Evolutionary conservation across 2,888 invertebrate genomes (phyloP).

Genomic region (Sialis fuliginosa): DNA sequence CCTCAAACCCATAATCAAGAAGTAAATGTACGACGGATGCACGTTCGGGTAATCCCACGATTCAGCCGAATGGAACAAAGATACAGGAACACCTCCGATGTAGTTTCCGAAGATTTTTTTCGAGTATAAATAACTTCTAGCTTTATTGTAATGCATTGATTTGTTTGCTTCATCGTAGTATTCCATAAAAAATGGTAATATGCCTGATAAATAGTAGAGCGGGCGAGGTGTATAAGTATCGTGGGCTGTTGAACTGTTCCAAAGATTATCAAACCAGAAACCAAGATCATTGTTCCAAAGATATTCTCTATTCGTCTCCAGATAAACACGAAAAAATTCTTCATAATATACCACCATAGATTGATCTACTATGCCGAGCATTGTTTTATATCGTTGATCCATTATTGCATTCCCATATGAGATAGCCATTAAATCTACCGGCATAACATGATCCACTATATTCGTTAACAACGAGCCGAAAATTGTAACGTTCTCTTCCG

Average conservation of each 20-base stretch:
- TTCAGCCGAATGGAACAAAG: slow-evolving; percentile 43
- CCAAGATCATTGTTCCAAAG: slow-evolving; percentile 61
- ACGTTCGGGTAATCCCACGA: slow-evolving; percentile 75
- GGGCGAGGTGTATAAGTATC: slow-evolving; percentile 14
- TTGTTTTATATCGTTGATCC: slow-evolving; percentile 37
- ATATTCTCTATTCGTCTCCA: slow-evolving; percentile 40
- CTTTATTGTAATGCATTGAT: slow-evolving; percentile 28
- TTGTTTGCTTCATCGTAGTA: slow-evolving; percentile 26
- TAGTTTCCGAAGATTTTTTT: slow-evolving; percentile 32
- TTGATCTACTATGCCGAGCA: slow-evolving; percentile 29
- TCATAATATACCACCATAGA: slow-evolving; percentile 29
- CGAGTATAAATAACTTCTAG: slow-evolving; percentile 34
- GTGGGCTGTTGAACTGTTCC: slow-evolving; percentile 34
- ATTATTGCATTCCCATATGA: slow-evolving; percentile 49
- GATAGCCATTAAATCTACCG: slow-evolving; percentile 69
- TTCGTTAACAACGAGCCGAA: too few relatives aligned
- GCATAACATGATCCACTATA: slow-evolving; percentile 32
- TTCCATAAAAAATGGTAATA: slow-evolving; percentile 57
- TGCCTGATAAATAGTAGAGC: slow-evolving; percentile 53
- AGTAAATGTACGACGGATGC: slow-evolving; percentile 69
- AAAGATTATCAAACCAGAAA: slow-evolving; percentile 67
- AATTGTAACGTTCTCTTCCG: too few relatives aligned
- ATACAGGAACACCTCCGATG: slow-evolving; percentile 52
- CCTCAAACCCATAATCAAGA: slow-evolving; percentile 49
- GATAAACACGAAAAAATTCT: slow-evolving; percentile 34